Conservation (phyloP, 2,797 vertebrate species). For the Phoeniculus purpureus region DNA sequence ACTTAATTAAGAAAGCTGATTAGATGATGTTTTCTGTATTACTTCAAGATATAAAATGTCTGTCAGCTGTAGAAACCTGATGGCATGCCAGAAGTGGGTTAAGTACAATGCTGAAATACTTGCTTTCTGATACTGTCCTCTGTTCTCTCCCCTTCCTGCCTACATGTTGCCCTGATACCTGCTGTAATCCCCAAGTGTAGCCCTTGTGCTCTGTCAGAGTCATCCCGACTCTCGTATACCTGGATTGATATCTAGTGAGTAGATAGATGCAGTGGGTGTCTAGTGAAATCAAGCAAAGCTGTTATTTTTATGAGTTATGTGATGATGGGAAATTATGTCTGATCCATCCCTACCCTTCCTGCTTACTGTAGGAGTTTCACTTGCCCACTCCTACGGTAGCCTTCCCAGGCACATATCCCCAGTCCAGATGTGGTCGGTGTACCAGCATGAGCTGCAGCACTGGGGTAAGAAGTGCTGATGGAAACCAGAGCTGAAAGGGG, state of each 20-base stretch:
- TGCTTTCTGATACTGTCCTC: neutral
- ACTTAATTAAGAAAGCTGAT: neutral
- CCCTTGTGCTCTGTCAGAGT: neutral
- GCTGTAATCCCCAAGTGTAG: neutral
- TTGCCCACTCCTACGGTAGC: neutral
- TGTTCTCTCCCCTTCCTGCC: neutral
- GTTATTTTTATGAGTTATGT: neutral
- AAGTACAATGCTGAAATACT: neutral
- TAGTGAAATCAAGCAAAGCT: neutral
- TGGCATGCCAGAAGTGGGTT: neutral
- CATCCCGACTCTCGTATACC: neutral
- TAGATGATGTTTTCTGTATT: neutral
- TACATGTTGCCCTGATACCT: neutral
- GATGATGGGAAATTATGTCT: neutral
- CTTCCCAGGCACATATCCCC: neutral
- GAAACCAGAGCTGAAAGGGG: neutral
- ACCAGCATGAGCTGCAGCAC: neutral
- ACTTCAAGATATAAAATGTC: neutral
- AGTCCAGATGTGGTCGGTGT: fast-evolving
- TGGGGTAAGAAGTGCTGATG: neutral
- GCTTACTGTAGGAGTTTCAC: neutral
- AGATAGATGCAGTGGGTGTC: no score
- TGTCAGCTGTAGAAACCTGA: neutral
- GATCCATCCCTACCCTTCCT: neutral
- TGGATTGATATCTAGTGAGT: no score